Evolutionary conservation across 2,888 invertebrate genomes (phyloP), one percentile per base, ranked within the genome.

Genomic region (Andrena fulva): DNA sequence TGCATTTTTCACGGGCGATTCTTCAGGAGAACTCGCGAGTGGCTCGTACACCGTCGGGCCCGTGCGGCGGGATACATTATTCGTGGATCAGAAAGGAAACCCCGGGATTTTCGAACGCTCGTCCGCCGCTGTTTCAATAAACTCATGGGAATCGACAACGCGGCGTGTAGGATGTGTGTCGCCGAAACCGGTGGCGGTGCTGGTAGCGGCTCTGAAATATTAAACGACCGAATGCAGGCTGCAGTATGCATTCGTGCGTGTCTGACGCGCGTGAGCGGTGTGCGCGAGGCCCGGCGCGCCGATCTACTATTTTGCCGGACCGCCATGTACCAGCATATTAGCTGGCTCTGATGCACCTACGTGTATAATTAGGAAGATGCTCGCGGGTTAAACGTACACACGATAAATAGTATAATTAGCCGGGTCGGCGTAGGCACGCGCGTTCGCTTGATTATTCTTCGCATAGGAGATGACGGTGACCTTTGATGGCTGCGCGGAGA

Each of bases 321-420:
- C 74, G 62, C 29, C 77, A 64, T 85, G 74, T 76, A 76, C 85
- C 79, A 74, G 77, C 68, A 85, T 80, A 75, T 81, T 77, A 87
- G 70, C 86, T 42, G n/a, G 56, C 60, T 75, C 42, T 33, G 48
- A 52, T 77, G 66, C 59, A 42, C 12, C 71, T 33, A 31, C 29
- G 24, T 66, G 77, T 77, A 54, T 74, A 70, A 78, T 76, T 75
- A 69, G 63, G 35, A 84, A 76, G 66, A 83, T 73, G 64, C 74
- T 66, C 62, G 24, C 29, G 20, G 69, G 70, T 77, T 73, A 67
- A 62, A 66, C 68, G 63, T 67, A 71, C 64, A 67, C 48, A 64
- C 62, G 82, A 87, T 90, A 90, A 90, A 91, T 91, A 89, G 91
- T 90, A 88, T 89, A 91, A 91, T 91, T 91, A 89, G 86, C 77